Conservation (phyloP, 2,113 vertebrate genomes). For the Orientallactaga bullata region DNA sequence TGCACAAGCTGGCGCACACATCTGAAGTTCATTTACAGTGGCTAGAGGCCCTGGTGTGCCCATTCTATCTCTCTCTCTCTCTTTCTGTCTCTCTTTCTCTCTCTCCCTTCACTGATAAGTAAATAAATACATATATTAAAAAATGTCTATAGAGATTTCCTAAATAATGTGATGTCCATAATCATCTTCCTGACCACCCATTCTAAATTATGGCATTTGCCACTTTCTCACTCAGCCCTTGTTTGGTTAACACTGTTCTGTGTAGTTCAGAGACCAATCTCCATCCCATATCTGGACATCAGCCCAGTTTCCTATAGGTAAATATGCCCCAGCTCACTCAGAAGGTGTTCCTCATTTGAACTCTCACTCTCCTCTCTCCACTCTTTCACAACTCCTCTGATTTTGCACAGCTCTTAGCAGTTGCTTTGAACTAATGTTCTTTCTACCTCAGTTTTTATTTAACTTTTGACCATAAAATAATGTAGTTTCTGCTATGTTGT, state of each 20-base stretch:
- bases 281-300: too few species aligned
- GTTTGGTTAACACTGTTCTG: background rate
- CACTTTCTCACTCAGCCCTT: background rate
- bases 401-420: accelerated
- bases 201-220: too few species aligned
- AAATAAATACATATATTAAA: too few species aligned
- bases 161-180: background rate
- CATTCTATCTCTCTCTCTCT: too few species aligned
- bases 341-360: background rate
- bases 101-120: too few species aligned
- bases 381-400: background rate
- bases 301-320: background rate
- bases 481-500: background rate
- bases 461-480: background rate
- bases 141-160: background rate
- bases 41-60: too few species aligned
- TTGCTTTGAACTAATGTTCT: background rate
- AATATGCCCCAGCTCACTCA: accelerated
- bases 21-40: too few species aligned
- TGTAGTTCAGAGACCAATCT: background rate
- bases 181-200: too few species aligned
- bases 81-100: too few species aligned
- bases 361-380: background rate
- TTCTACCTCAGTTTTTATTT: background rate
- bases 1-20: too few species aligned